A percentile compares a stretch with the other conserved stretches of the same genome.
Conservation (phyloP, 1,140 invertebrate genomes). For the Acromyrmex charruanus region DNA sequence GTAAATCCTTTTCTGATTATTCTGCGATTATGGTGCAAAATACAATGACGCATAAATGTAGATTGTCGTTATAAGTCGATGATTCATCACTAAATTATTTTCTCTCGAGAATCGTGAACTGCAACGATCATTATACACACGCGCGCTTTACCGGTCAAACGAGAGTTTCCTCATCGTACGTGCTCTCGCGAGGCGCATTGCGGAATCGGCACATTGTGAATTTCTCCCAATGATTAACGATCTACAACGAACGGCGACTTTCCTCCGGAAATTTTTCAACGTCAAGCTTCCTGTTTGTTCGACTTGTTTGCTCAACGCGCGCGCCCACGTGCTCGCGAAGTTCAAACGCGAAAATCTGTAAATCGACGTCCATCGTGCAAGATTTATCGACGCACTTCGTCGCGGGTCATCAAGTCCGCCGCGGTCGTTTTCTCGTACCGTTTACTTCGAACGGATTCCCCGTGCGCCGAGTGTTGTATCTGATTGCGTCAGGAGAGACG, state of each 20-base stretch:
- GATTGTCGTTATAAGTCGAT: not conserved
- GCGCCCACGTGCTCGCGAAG: constrained; percentile 30
- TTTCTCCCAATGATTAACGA: constrained; percentile 37
- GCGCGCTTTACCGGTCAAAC: constrained; percentile 10
- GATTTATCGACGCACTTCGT: constrained; percentile 4
- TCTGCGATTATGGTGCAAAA: not conserved
- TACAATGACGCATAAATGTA: not conserved
- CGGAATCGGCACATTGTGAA: not conserved
- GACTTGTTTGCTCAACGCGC: constrained; percentile 14
- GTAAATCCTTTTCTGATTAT: not conserved
- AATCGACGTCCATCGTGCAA: not conserved
- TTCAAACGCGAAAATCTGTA: constrained; percentile 8
- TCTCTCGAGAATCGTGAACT: constrained; percentile 29
- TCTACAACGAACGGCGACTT: not conserved
- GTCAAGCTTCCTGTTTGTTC: not conserved
- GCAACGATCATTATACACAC: not conserved
- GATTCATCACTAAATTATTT: constrained; percentile 70
- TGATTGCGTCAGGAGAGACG: constrained; percentile 8
- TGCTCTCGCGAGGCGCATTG: not conserved
- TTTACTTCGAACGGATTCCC: not conserved
- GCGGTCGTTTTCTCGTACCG: not conserved
- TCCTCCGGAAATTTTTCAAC: not conserved
- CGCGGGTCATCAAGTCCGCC: not conserved
- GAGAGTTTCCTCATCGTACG: not conserved
- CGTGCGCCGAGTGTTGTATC: not conserved